Conservation (phyloP, 2,113 vertebrate species). For the Neogobius melanostomus region DNA sequence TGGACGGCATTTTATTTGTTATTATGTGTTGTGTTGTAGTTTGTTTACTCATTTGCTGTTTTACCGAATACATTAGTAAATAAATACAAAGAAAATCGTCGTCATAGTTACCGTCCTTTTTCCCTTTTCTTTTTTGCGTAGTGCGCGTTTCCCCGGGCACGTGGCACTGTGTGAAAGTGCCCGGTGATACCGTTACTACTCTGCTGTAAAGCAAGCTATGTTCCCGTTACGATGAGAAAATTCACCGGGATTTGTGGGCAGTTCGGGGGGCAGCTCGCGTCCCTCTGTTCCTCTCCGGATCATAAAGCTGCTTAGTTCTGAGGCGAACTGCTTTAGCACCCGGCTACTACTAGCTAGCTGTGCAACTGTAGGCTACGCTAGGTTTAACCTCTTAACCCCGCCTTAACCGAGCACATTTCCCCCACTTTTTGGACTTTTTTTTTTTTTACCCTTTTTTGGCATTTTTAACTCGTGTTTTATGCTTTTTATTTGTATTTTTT, state of each 20-base stretch:
- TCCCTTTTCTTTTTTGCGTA: background rate
- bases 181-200: background rate
- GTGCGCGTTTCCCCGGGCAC: background rate
- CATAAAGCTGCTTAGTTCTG: background rate
- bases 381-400: too few relatives aligned
- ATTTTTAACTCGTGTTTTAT: background rate
- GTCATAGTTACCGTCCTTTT: background rate
- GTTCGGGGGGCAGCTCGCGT: background rate
- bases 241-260: background rate
- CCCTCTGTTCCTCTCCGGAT: background rate
- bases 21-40: background rate
- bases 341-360: background rate
- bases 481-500: background rate
- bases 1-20: too few relatives aligned
- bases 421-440: too few relatives aligned
- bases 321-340: background rate
- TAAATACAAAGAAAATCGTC: background rate
- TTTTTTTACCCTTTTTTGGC: too few relatives aligned
- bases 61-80: background rate
- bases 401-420: too few relatives aligned
- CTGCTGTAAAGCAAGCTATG: background rate
- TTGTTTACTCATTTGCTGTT: background rate
- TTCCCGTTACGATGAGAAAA: background rate
- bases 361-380: background rate
- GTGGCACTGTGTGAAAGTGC: background rate